A percentile compares a stretch with the other conserved stretches of the same genome.
Conservation (phyloP, 2,113 vertebrate genomes). For the Ameiurus melas region DNA sequence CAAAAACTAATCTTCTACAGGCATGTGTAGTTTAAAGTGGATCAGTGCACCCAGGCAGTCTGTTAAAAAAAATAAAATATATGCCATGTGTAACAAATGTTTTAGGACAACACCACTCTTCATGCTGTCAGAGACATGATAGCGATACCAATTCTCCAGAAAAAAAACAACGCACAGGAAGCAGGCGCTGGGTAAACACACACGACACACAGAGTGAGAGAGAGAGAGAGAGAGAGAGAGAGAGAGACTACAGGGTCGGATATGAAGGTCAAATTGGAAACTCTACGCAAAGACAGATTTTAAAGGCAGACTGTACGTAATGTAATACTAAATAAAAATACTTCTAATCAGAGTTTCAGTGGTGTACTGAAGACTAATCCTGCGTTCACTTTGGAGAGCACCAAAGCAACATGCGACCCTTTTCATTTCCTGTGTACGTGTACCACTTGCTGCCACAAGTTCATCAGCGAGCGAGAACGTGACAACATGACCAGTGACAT, state of each 20-base stretch:
- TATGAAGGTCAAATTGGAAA: neutral
- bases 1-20: neutral
- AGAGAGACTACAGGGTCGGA: too few species aligned
- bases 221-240: too few species aligned
- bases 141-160: neutral
- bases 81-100: slow-evolving; percentile 36
- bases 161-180: neutral
- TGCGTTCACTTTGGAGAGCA: neutral
- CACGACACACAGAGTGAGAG: neutral
- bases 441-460: neutral
- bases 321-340: neutral
- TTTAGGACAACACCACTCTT: slow-evolving; percentile 11
- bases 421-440: neutral
- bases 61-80: neutral
- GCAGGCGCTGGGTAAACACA: neutral
- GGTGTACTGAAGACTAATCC: neutral
- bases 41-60: neutral
- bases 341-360: neutral
- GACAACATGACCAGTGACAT: too few species aligned
- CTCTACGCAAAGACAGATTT: neutral
- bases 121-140: slow-evolving; percentile 1
- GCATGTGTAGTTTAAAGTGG: neutral
- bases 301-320: neutral
- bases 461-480: neutral
- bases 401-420: neutral